Base-by-base conservation (phyloP, 2,113 vertebrate genomes). In the Silurus asotus region DNA sequence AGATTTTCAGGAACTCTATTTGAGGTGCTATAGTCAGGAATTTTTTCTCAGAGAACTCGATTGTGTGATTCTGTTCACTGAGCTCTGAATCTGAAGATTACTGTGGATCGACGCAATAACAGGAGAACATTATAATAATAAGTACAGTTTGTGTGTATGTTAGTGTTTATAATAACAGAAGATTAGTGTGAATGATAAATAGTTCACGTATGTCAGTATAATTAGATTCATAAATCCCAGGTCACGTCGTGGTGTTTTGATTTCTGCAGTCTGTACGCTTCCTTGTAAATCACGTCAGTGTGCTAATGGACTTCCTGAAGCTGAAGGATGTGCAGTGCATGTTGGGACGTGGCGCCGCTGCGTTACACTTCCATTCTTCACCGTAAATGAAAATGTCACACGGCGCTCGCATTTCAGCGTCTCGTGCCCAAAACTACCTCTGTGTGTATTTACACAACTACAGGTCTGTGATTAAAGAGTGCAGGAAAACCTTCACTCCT, bases 331-430 rank as follows among this genome's bases (percentile, higher is more conserved):
- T 70, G 64, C 67, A 67, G 37, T 78, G 56, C 76, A 80, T 58
- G 76, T 55, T 69, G 75, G 77, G 79, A 70, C 9, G 5, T 65
- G 20, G 0, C 28, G 13, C 53, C 37, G 9, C 25, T 17, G 53
- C 76, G 17, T 67, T 70, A 80, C 61, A 81, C 76, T 59, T 81
- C 48, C 76, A 80, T 86, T 64, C 76, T 69, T 86, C 84, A 79
- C 28, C 28, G 23, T 48, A 86, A 86, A 86, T 86, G n/a, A 80
- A 86, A 86, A 86, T 70, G 84, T 86, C 84, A 61, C 5, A 78
- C 53, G 59, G 51, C 5, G 53, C 84, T 59, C 62, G 19, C 37
- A 48, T 70, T 70, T 49, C 15, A 3, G 37, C 13, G 28, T 55
- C 51, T 58, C 62, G 25, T 10, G 53, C 25, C 28, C 20, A 45